Base-by-base conservation (phyloP, 2,888 invertebrate species). In the Pteria penguin region DNA sequence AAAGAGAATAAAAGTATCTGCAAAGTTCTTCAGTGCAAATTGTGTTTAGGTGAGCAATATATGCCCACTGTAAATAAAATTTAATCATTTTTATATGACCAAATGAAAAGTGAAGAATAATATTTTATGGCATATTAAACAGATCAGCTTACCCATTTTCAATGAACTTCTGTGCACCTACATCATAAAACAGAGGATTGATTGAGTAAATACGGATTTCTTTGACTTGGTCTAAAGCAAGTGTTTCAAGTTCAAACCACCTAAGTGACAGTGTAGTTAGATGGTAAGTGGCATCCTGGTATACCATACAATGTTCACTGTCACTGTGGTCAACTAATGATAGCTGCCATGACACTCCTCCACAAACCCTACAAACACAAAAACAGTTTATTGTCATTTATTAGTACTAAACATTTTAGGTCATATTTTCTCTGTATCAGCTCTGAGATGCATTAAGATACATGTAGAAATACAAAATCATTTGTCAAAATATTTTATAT, bases 171-270 rank as follows among this genome's bases (percentile, higher is more conserved):
- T 88, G 88, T 22, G 84, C 82, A 11, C 79, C 79, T 3, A 27
- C 45, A 66, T 87, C 84, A 82, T 86, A 89, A 81, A 90, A 89
- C n/a, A 91, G 80, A 1, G 91, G 90, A 75, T 87, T 88, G 31
- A 87, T 83, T 5, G 90, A 84, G 78, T 86, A 87, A 2, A 91
- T 65, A n/a, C 78, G 75, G 11, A 90, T 33, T 36, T 81, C 69
- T 29, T 77, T 83, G n/a, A 90, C 80, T 22, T 79, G 66, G 31
- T 75, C 75, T 14, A 90, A 32, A 4, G 82, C 65, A 5, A 87
- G 84, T 68, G 84, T 78, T 52, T 82, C 80, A 55, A 90, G 81
- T 61, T 80, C 80, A 79, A 86, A 89, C 89, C 90, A 90, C 8
- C 89, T 72, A 4, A 89, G 81, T 45, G 83, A 81, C 5, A 83